Evolutionary conservation across 2,888 invertebrate species (phyloP), one percentile per base, ranked within the genome.

Genomic region (Andrena trimmerana): DNA sequence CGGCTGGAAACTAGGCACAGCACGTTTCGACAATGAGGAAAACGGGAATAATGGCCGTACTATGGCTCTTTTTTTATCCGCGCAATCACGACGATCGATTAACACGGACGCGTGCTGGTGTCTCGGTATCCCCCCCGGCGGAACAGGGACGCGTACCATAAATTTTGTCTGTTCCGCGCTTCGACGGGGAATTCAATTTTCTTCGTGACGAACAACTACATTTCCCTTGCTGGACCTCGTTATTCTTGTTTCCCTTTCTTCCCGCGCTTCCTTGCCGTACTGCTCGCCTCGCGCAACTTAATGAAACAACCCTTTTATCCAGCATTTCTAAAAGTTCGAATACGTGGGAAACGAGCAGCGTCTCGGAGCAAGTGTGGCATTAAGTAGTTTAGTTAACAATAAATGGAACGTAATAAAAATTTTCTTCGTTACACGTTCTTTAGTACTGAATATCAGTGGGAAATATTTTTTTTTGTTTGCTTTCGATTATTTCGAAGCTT

Each of bases 181-280:
- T 80, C 84, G 78, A 72, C 84, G 84, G 84, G 81, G 76, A 89
- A 91, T 91, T 91, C 90, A 90, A 90, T 90, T 91, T 91, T 90
- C 88, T 88, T 88, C 83, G 82, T 89, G 89, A 91, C 86, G 89
- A 88, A 89, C 88, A 87, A 86, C 86, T 86, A 72, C 84, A 59
- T 88, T 79, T 70, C 79, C 73, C 87, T 59, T 3, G 59, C 70
- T 7, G 78, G 62, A 67, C 68, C 50, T 68, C 59, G 60, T 78
- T 69, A 63, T 81, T 86, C 82, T 77, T 82, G 36, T 82, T 63
- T 70, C 76, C 52, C 60, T 29, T 57, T 13, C 57, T 52, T 62
- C 24, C 16, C 50, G 54, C 16, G 29, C 27, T 72, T 42, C 74
- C 74, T 85, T 24, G 24, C 59, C 54, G 27, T 16, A 42, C 50